Evolutionary conservation across 2,113 vertebrate species (phyloP).

Genomic region (Geococcyx californianus): DNA sequence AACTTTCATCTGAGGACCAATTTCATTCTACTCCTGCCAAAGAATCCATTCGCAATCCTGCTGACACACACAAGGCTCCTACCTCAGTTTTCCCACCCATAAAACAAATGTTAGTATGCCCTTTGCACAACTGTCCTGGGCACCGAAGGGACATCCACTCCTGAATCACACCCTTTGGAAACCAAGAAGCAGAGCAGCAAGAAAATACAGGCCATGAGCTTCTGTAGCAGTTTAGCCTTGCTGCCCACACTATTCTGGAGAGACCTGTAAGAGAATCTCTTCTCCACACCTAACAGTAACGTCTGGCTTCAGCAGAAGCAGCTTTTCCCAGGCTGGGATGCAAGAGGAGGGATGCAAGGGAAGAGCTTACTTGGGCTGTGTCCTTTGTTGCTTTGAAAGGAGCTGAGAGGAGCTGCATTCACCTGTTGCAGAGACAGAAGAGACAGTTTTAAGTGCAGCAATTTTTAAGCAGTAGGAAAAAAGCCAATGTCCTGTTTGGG

Average conservation of each 20-base stretch:
- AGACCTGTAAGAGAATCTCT: neutral
- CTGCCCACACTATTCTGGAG: neutral
- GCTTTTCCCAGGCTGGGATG: neutral
- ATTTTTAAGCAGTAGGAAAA: neutral
- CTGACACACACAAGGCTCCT: neutral
- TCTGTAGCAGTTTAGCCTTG: neutral
- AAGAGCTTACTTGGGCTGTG: neutral
- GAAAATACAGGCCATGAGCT: neutral
- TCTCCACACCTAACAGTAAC: neutral
- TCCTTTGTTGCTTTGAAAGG: neutral
- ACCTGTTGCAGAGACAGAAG: neutral
- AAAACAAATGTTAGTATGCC: neutral
- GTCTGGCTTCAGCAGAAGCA: neutral
- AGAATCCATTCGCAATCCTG: neutral
- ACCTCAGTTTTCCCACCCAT: neutral
- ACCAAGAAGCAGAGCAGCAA: neutral
- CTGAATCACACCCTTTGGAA: neutral
- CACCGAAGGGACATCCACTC: neutral
- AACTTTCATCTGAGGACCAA: neutral
- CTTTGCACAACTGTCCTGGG: neutral
- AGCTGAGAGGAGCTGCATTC: neutral
- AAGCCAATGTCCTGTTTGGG: neutral
- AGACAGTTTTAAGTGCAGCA: neutral
- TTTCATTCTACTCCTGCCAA: neutral
- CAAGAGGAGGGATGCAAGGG: neutral